These are phyloP conservation scores for Drosophila yakuba DNA, from an alignment of 1,140 invertebrate genomes.

Conservation along the genomic window DNA sequence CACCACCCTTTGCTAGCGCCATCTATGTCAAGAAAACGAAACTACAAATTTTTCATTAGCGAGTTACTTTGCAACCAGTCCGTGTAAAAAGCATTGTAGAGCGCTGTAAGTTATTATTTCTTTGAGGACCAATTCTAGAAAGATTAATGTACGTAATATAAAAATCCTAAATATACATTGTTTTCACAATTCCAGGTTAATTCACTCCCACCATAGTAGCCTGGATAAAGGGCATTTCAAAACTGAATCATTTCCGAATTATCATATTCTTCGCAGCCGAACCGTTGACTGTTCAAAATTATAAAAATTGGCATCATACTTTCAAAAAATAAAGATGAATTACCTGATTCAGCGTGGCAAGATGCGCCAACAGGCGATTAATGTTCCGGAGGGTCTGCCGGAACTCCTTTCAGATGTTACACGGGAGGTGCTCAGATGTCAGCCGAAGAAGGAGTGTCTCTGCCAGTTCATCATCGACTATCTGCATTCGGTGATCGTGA, in stretches of 20 bases:
- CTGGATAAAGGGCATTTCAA: neutral
- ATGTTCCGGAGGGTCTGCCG: conserved; percentile 87
- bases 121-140: too few relatives aligned
- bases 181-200: too few relatives aligned
- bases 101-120: neutral
- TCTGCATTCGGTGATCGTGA: conserved; percentile 88
- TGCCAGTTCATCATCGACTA: conserved; percentile 89
- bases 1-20: neutral
- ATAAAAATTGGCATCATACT: conserved; percentile 11
- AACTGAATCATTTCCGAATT: neutral
- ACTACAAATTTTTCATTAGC: neutral
- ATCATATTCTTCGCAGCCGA: neutral
- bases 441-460: conserved; percentile 86
- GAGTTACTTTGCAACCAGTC: neutral
- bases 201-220: neutral
- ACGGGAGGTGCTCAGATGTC: conserved; percentile 88
- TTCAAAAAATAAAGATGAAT: conserved; percentile 49
- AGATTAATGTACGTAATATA: too few relatives aligned
- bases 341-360: conserved; percentile 77
- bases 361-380: conserved; percentile 73
- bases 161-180: too few relatives aligned
- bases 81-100: neutral
- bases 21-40: neutral
- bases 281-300: conserved; percentile 39
- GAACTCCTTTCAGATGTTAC: conserved; percentile 90